Evolutionary conservation across 2,888 invertebrate genomes (phyloP).

Genomic region (Notodonta ziczac): DNA sequence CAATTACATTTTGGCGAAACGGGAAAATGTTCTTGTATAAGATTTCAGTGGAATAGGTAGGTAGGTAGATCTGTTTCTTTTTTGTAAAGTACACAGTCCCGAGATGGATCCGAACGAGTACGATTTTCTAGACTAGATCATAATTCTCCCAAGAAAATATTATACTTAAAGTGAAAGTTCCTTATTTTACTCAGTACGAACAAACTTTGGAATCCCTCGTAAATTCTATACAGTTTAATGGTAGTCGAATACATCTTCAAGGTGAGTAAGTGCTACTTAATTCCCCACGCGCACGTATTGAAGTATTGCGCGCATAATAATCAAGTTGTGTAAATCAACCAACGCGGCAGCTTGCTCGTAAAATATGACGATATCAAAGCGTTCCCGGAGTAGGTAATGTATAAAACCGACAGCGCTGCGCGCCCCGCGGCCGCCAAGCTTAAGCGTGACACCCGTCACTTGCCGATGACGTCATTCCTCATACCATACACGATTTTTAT

Average conservation of each 20-base stretch:
- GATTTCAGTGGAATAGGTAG: not conserved
- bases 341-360: slow-evolving; percentile 6
- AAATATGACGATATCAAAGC: slow-evolving; percentile 11
- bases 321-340: slow-evolving; percentile 11
- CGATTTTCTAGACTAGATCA: not conserved
- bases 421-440: slow-evolving; percentile 24
- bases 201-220: not conserved
- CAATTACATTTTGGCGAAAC: slow-evolving; percentile 24
- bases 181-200: not conserved
- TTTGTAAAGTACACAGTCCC: not conserved
- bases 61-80: too few relatives aligned
- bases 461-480: slow-evolving; percentile 55
- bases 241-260: not conserved
- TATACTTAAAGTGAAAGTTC: not conserved
- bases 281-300: not conserved
- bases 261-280: not conserved
- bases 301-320: slow-evolving; percentile 9
- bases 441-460: slow-evolving; percentile 41
- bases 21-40: slow-evolving; percentile 20
- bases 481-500: slow-evolving; percentile 44
- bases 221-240: not conserved
- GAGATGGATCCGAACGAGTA: not conserved
- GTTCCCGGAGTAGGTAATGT: slow-evolving; percentile 18
- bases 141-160: not conserved
- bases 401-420: slow-evolving; percentile 21